Evolutionary conservation across 2,797 vertebrate species (phyloP).

Genomic region (Chelidonichthys spinosus): DNA sequence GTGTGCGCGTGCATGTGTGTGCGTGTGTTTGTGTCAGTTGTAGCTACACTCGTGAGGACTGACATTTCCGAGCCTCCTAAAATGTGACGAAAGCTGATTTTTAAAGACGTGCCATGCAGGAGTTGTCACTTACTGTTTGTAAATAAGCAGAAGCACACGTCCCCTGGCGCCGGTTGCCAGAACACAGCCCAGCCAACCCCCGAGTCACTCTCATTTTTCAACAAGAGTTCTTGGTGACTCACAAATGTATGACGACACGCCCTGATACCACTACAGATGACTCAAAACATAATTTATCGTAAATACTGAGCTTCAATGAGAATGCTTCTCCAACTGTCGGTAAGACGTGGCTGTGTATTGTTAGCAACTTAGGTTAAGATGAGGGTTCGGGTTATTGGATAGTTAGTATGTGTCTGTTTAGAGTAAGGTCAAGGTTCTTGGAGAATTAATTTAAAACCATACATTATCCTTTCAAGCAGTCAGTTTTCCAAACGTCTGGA

Average conservation of each 20-base stretch:
- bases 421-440: background rate
- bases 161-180: background rate
- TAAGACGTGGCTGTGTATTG: too few species aligned
- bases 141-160: background rate
- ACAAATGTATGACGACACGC: background rate
- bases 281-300: too few species aligned
- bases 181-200: background rate
- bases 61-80: background rate
- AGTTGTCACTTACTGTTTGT: background rate
- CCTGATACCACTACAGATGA: background rate
- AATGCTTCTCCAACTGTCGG: too few species aligned
- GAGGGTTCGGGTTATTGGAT: background rate
- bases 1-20: background rate
- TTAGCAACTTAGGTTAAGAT: background rate
- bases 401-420: background rate
- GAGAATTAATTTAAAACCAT: background rate
- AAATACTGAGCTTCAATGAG: too few species aligned
- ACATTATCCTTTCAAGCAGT: background rate
- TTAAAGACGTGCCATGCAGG: background rate
- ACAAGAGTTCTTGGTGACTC: too few species aligned
- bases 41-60: slow-evolving; percentile 46
- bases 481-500: background rate
- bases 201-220: background rate
- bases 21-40: background rate
- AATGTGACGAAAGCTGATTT: slow-evolving; percentile 5